Evolutionary conservation across 2,888 invertebrate species (phyloP).

Genomic region (Calliopum simillimum): DNA sequence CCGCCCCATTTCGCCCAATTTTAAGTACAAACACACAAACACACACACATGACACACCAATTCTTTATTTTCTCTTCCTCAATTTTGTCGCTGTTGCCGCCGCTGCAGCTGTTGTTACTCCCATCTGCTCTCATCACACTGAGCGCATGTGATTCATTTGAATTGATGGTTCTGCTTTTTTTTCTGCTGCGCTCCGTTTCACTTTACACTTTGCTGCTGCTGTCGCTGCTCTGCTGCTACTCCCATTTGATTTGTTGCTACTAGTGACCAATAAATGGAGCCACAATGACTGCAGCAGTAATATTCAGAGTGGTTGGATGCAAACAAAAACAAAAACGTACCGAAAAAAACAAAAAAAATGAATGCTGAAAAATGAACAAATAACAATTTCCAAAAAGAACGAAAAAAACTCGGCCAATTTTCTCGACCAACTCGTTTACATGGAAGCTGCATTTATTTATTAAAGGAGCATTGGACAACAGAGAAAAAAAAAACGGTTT

Average conservation of each 20-base stretch:
- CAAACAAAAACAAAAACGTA: too few species aligned
- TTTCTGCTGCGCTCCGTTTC: too few species aligned
- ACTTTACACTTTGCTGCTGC: background rate
- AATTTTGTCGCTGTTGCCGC: background rate
- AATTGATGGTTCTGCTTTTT: conserved; percentile 10
- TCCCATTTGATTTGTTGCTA: conserved; percentile 8
- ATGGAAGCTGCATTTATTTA: conserved; percentile 31
- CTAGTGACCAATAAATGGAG: conserved; percentile 26
- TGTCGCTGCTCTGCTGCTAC: conserved; percentile 7
- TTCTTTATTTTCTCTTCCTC: background rate
- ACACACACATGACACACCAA: background rate
- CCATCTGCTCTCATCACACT: too few species aligned
- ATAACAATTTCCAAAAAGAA: too few species aligned
- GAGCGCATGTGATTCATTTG: conserved; percentile 25
- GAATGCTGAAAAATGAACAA: too few species aligned
- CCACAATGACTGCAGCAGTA: conserved; percentile 31
- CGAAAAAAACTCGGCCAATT: conserved; percentile 30
- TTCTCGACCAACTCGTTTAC: conserved; percentile 32
- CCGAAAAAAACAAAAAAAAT: too few species aligned
- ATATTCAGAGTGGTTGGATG: background rate
- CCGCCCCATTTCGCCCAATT: too few species aligned
- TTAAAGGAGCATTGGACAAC: background rate
- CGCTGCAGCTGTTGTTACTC: background rate
- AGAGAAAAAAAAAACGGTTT: conserved; percentile 4
- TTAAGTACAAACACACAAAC: background rate